Evolutionary conservation across 2,888 invertebrate species (phyloP).

Genomic region (Molorchus minor): DNA sequence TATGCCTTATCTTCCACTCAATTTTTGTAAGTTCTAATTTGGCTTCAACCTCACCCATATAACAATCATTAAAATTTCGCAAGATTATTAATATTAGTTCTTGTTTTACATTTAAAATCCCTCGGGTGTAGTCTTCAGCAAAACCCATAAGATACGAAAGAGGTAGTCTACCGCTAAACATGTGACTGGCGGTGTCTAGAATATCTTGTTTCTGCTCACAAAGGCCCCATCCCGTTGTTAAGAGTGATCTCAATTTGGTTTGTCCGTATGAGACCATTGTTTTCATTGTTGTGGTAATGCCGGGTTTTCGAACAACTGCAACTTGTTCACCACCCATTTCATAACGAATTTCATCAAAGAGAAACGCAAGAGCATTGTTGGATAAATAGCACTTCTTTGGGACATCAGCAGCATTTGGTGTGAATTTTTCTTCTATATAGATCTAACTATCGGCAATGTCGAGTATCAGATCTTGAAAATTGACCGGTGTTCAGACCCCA

Average conservation of each 20-base stretch:
- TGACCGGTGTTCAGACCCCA: too few relatives aligned
- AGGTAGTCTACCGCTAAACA: conserved; percentile 1
- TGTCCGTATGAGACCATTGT: not conserved
- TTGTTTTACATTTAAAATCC: too few relatives aligned
- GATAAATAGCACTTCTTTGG: conserved; percentile 18
- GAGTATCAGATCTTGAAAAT: conserved; percentile 27
- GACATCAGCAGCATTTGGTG: conserved; percentile 14
- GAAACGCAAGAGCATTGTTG: conserved; percentile 9
- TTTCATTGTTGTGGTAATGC: conserved; percentile 7
- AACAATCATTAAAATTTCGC: too few relatives aligned
- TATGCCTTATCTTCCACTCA: conserved; percentile 11
- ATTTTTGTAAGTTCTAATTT: conserved; percentile 2
- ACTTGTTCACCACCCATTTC: conserved; percentile 21
- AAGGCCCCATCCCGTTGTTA: not conserved
- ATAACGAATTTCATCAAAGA: conserved; percentile 21
- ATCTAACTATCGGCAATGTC: conserved; percentile 25
- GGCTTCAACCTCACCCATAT: conserved; percentile 15
- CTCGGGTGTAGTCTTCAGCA: too few relatives aligned
- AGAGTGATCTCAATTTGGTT: not conserved
- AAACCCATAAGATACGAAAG: not conserved
- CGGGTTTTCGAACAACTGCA: too few relatives aligned
- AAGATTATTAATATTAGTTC: too few relatives aligned
- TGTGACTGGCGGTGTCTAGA: not conserved
- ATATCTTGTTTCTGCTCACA: not conserved
- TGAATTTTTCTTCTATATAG: conserved; percentile 18